phyloP scores from a whole-genome alignment of 2,888 invertebrate species.

The Aspidapion aeneum region DNA sequence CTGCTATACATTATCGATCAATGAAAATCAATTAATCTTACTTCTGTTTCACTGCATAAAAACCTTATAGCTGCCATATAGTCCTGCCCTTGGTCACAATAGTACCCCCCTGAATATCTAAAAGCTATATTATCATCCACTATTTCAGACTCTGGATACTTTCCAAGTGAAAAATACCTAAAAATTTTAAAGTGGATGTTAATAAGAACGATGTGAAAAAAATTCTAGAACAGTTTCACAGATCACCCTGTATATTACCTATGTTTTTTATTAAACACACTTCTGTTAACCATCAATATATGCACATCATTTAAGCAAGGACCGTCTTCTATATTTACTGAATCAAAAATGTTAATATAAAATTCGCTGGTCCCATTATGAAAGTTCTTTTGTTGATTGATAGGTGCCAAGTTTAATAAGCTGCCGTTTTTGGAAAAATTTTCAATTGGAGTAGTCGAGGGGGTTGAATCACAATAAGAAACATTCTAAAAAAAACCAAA shows the following conservation, averaged over 20 bases:
- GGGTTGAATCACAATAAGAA: neutral
- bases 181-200: conserved; percentile 1
- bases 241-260: too few relatives aligned
- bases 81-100: conserved; percentile 5
- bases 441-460: neutral
- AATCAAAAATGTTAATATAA: conserved; percentile 18
- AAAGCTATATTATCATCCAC: conserved; percentile 10
- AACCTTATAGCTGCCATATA: conserved; percentile 12
- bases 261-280: conserved; percentile 13
- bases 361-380: conserved; percentile 8
- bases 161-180: conserved; percentile 16
- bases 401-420: conserved; percentile 1
- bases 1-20: too few relatives aligned
- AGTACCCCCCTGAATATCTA: conserved; percentile 11
- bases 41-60: conserved; percentile 14
- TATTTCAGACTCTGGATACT: conserved; percentile 2
- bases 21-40: conserved; percentile 8
- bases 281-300: conserved; percentile 12
- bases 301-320: conserved; percentile 16
- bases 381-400: conserved; percentile 7
- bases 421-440: neutral
- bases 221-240: too few relatives aligned
- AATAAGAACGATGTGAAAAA: too few relatives aligned
- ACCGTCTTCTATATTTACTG: conserved; percentile 11
- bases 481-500: conserved; percentile 6